phyloP scores from a whole-genome alignment of 2,113 vertebrate genomes.

The Grantiella picta region DNA sequence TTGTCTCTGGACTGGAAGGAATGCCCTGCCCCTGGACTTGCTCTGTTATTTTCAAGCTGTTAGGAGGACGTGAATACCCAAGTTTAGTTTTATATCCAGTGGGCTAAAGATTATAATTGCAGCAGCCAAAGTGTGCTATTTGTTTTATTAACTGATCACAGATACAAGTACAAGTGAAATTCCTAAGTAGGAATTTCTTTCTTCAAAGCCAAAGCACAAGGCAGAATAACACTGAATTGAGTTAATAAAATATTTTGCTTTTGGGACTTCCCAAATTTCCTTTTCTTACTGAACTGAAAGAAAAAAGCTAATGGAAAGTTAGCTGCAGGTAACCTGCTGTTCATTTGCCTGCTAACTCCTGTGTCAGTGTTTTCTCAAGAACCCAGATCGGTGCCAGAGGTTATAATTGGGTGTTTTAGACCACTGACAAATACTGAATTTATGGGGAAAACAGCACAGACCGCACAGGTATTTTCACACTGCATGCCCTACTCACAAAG shows the following conservation, averaged over 20 bases:
- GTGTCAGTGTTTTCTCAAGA: background rate
- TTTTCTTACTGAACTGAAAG: background rate
- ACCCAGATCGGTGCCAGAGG: background rate
- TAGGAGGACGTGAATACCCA: background rate
- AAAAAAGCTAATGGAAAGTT: background rate
- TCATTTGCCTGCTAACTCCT: background rate
- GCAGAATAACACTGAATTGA: background rate
- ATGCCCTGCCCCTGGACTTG: background rate
- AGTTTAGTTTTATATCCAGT: constrained; percentile 42
- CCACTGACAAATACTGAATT: background rate
- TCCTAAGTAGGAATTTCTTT: background rate
- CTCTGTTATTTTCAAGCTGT: background rate
- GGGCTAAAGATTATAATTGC: constrained; percentile 24
- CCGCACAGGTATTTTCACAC: background rate
- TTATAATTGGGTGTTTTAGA: background rate
- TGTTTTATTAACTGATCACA: background rate
- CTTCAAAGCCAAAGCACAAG: background rate
- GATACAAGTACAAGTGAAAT: background rate
- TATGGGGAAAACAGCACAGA: fast-evolving
- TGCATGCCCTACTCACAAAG: background rate
- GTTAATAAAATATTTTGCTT: background rate
- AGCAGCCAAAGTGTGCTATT: background rate
- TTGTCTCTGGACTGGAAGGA: background rate
- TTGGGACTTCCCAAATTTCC: background rate
- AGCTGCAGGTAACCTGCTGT: background rate